A percentile compares a stretch with the other conserved stretches of the same genome.
Conservation (phyloP, 2,113 vertebrate genomes). For the Aptenodytes forsteri region DNA sequence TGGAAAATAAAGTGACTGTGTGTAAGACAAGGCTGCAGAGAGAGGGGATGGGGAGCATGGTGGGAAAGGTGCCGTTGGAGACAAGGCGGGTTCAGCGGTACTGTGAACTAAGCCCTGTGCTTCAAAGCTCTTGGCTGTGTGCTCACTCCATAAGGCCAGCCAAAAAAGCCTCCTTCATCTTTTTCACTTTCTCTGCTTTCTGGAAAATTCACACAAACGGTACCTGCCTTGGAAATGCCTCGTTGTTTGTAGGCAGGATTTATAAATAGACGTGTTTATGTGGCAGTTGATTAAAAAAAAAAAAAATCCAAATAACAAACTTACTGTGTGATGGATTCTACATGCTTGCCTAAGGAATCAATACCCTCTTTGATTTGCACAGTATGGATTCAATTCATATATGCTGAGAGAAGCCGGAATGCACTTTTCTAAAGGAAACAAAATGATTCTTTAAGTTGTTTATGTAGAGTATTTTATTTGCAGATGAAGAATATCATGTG, state of each 20-base stretch:
- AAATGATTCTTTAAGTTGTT: not conserved
- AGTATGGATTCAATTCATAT: slow-evolving; percentile 20
- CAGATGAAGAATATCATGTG: not conserved
- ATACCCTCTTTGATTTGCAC: slow-evolving; percentile 39
- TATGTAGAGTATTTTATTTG: slow-evolving; percentile 9
- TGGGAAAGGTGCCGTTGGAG: not conserved
- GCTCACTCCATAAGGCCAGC: not conserved
- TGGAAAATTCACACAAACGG: not conserved
- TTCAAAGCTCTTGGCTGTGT: not conserved
- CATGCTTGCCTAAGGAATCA: not conserved
- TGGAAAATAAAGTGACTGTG: not conserved
- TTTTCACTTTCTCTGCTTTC: not conserved
- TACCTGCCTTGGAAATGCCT: not conserved
- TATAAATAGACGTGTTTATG: not conserved
- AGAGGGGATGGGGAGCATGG: not conserved
- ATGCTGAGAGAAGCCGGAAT: slow-evolving; percentile 10
- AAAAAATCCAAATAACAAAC: not conserved
- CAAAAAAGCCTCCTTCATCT: not conserved
- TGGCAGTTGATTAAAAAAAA: not conserved
- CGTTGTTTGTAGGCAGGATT: not conserved
- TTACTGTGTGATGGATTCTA: not conserved
- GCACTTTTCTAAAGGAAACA: not conserved
- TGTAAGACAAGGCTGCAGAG: not conserved
- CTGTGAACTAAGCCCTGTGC: not conserved
- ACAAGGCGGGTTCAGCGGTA: not conserved